Base-by-base conservation (phyloP, 2,113 vertebrate genomes). In the Colinus virginianus region DNA sequence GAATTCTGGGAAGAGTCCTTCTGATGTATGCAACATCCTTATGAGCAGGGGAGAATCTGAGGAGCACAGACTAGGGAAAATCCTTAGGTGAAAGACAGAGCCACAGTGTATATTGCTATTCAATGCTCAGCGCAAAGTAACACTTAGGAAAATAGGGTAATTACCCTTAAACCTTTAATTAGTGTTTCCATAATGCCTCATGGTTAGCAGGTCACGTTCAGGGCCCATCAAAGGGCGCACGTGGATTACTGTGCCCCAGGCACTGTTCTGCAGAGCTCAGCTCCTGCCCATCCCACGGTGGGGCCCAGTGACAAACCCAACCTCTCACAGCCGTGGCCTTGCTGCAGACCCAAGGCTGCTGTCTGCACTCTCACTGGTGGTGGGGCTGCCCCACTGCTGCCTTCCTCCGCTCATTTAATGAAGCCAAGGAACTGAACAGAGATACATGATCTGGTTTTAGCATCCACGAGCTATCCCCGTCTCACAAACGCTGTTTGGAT, bases 211-310 rank as follows among this genome's bases (percentile, higher is more conserved):
- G 28, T 28, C 34, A 38, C 25, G 25, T 20, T 38, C 34, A 5
- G 7, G 26, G 46, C 17, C 34, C 13, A 30, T 19, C 34, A 21
- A 14, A 13, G 48, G 48, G 48, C 48, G 21, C 48, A 15, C 7
- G 13, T 10, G 68, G 68, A 13, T 38, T 38, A 20, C 68, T 69
- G 38, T 30, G 28, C 62, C 62, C 30, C 28, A 13, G 32, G 17
- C 55, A 23, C 36, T n/a, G 19, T n/a, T 43, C 28, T 16, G 15
- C 61, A 22, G 11, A 43, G 70, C 51, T n/a, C 1, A 4, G 26
- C 46, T 1, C 6, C 6, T 32, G 67, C 40, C 11, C 9, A 1
- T 15, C 18, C 18, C 0, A 6, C 5, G 62, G 7, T 1, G 40
- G 0, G 53, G 53, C 28, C 70, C 72, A 51, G 43, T 0, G 3